phyloP scores from a whole-genome alignment of 1,140 invertebrate species.

The Planococcus citri region DNA sequence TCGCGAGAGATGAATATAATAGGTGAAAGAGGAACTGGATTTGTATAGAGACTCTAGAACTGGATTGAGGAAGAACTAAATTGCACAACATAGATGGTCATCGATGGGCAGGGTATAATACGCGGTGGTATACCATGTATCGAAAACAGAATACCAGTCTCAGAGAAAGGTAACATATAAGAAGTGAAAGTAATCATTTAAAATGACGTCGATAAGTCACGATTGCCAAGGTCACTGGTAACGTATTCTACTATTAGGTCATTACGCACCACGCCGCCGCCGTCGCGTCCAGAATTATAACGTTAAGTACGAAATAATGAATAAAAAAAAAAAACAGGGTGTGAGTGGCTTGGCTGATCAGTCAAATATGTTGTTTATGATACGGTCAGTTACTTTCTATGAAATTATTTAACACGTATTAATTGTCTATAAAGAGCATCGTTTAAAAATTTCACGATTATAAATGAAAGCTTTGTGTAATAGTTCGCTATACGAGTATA shows the following conservation, averaged over 20 bases:
- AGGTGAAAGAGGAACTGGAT: slow-evolving; percentile 6
- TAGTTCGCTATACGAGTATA: too few relatives aligned
- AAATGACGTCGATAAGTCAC: slow-evolving; percentile 15
- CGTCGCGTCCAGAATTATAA: neutral
- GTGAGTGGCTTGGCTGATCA: neutral
- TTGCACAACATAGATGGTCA: neutral
- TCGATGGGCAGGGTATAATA: too few relatives aligned
- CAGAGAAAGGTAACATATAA: neutral
- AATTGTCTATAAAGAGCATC: neutral
- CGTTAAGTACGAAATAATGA: neutral
- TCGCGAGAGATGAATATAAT: neutral
- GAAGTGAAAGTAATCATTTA: slow-evolving; percentile 17
- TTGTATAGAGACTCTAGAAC: neutral
- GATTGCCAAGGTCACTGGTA: slow-evolving; percentile 12
- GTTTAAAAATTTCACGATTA: neutral
- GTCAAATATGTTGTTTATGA: neutral
- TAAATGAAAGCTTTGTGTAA: neutral
- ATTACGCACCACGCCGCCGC: too few relatives aligned
- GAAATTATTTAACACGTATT: slow-evolving; percentile 8
- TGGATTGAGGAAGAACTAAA: slow-evolving; percentile 2
- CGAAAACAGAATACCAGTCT: neutral
- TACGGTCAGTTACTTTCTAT: slow-evolving; percentile 7
- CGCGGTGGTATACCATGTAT: neutral
- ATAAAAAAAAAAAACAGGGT: slow-evolving; percentile 13
- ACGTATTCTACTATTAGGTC: slow-evolving; percentile 10